Conservation (phyloP, 2,113 vertebrate species). For the Lipophrys pholis region DNA sequence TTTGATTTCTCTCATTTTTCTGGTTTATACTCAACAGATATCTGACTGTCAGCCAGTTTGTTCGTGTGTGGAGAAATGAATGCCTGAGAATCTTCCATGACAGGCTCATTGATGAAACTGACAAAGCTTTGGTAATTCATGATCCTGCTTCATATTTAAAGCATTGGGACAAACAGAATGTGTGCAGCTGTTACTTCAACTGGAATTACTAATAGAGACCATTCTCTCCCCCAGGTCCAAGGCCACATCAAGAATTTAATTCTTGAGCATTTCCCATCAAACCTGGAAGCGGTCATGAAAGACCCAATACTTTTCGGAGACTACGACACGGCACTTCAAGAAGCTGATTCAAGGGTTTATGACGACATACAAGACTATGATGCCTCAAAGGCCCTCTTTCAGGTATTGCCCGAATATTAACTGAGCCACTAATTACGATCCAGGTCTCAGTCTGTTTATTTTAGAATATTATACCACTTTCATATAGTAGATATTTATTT, state of each 20-base stretch:
- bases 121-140: slow-evolving; percentile 88
- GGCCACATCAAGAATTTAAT: slow-evolving; percentile 84
- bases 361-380: slow-evolving; percentile 96
- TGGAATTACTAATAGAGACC: no score
- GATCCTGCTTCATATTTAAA: background rate
- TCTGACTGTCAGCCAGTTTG: slow-evolving; percentile 89
- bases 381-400: slow-evolving; percentile 90
- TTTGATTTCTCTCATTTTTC: slow-evolving; percentile 5
- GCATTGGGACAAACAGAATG: background rate
- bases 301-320: slow-evolving; percentile 96
- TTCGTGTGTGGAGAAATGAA: slow-evolving; percentile 97
- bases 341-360: slow-evolving; percentile 89
- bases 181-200: background rate
- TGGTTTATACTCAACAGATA: slow-evolving; percentile 80
- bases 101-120: slow-evolving; percentile 89
- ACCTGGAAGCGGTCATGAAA: slow-evolving; percentile 85
- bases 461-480: background rate
- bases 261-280: slow-evolving; percentile 83
- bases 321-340: slow-evolving; percentile 89
- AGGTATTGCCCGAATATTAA: slow-evolving; percentile 79
- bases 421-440: background rate
- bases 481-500: background rate
- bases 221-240: slow-evolving; percentile 86
- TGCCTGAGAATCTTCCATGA: slow-evolving; percentile 96
- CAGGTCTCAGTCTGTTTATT: background rate